Percentiles rank a stretch among this genome's conserved stretches.
Evolutionary conservation across 2,113 vertebrate genomes (phyloP).

Genomic region (Melanotaenia duboulayi): DNA sequence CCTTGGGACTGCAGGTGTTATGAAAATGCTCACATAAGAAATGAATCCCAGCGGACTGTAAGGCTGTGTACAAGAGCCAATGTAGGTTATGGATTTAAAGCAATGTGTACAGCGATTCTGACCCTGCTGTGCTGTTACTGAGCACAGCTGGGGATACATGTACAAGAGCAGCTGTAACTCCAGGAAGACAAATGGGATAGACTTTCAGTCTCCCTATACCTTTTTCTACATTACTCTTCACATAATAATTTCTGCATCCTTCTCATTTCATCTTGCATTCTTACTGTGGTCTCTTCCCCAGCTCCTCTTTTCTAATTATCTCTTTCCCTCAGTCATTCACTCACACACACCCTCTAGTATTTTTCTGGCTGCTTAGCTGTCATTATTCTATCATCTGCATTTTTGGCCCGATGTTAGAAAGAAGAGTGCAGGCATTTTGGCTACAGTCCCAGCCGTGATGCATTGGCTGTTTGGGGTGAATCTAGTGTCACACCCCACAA

Average conservation of each 20-base stretch:
- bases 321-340: slow-evolving; percentile 37
- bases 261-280: slow-evolving; percentile 26
- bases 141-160: slow-evolving; percentile 15
- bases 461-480: slow-evolving; percentile 53
- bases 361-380: slow-evolving; percentile 47
- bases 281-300: slow-evolving; percentile 9
- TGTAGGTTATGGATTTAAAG: slow-evolving; percentile 35
- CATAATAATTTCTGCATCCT: slow-evolving; percentile 27
- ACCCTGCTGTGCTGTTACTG: slow-evolving; percentile 32
- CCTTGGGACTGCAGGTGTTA: neutral
- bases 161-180: neutral
- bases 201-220: slow-evolving; percentile 9
- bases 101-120: slow-evolving; percentile 3
- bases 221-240: slow-evolving; percentile 35
- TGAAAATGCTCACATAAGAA: neutral
- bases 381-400: slow-evolving; percentile 55
- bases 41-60: slow-evolving; percentile 1
- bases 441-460: slow-evolving; percentile 50
- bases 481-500: slow-evolving; percentile 33
- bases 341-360: slow-evolving; percentile 11
- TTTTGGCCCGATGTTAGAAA: slow-evolving; percentile 24
- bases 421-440: slow-evolving; percentile 46
- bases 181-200: neutral
- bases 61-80: neutral
- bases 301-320: slow-evolving; percentile 37